Conservation (phyloP, 2,113 vertebrate species). For the Otolemur garnettii region DNA sequence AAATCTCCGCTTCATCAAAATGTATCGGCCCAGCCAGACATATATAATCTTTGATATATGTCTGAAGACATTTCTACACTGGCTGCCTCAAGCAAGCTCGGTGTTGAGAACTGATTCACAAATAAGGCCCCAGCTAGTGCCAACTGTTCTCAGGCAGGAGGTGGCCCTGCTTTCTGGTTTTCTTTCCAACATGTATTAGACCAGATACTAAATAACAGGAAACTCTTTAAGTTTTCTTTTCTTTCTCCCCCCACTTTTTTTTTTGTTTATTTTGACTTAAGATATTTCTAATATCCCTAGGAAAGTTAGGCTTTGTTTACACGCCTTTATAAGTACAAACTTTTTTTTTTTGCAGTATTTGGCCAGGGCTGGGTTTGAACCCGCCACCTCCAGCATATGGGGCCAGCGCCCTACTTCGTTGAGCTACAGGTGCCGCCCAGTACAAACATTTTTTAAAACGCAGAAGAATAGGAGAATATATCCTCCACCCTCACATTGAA, state of each 20-base stretch:
- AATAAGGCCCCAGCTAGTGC: neutral
- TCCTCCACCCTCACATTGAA: neutral
- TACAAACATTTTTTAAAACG: neutral
- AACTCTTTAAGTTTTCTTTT: neutral
- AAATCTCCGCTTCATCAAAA: neutral
- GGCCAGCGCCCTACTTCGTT: too few species aligned
- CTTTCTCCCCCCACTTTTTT: neutral
- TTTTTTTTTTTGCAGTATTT: neutral
- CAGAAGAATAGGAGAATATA: neutral
- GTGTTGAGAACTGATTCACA: neutral
- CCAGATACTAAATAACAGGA: neutral
- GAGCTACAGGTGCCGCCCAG: neutral
- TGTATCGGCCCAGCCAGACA: neutral
- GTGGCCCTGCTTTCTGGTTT: neutral
- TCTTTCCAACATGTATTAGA: neutral
- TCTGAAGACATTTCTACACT: neutral
- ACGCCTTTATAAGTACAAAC: neutral
- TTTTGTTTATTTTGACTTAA: slow-evolving; percentile 2
- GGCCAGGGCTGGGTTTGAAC: too few species aligned
- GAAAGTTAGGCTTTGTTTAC: neutral
- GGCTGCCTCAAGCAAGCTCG: neutral
- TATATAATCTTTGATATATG: neutral
- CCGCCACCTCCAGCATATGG: too few species aligned
- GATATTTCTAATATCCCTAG: neutral
- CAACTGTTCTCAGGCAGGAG: neutral